Base-by-base conservation (phyloP, 2,113 vertebrate species). In the Dasyurus viverrinus region DNA sequence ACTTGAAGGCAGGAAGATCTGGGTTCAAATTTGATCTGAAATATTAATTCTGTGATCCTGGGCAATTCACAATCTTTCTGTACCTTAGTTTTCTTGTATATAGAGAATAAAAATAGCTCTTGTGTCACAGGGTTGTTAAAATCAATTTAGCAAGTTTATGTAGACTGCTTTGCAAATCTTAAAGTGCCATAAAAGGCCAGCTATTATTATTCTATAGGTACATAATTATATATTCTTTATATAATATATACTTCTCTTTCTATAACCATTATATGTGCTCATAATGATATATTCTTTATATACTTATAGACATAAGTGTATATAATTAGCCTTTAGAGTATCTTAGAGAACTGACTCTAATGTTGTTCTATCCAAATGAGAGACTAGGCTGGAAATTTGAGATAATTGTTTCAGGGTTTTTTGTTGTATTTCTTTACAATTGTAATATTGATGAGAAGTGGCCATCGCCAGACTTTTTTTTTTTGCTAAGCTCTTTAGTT, bases 401-500 rank as follows among this genome's bases (percentile, higher is more conserved):
- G 92, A 48, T 93, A 89, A 84, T 16, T 8, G 25, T 93, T 93
- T 47, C 53, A 53, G 53, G n/a, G 91, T 90, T 30, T 95, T 90
- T 55, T 46, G 9, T 93, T 36, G n/a, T 42, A 42, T 84, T 84
- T 84, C 53, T 52, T 36, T 27, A 5, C 16, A 19, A 50, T 55
- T 55, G 12, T 24, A 2, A 5, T 60, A 10, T 2, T 91, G 53
- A 12, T 84, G 76, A 91, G 54, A 5, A 84, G 47, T 19, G 26
- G 3, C 42, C 52, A 46, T 97, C 55, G 36, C 92, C 27, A 84
- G 92, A 68, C 5, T 22, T 24, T 91, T 53, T 9, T 84, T 42
- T 90, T 93, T 94, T 10, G 90, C 50, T 92, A 94, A 92, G 55
- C 7, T 26, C 6, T 47, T 53, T 27, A 91, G 89, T 93, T 91